Base-by-base conservation (phyloP, 2,888 invertebrate genomes). In the Drosophila merina region DNA sequence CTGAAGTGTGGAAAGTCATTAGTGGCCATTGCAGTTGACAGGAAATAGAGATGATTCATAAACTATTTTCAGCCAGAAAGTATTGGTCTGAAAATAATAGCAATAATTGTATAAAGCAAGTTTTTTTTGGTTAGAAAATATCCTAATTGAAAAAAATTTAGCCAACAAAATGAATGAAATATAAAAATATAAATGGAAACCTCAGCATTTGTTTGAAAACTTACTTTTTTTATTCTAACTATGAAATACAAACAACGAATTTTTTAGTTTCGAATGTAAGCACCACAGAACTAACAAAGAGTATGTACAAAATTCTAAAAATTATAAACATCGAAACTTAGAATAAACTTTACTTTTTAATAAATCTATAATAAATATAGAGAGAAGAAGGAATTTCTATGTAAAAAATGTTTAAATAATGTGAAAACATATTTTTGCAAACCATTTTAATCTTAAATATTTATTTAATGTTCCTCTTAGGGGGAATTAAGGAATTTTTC, bases 11-110 rank as follows among this genome's bases (percentile, higher is more conserved):
- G 30, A 51, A 38, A 63, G 51, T 63, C 51, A 63, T 62, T 59
- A 62, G 62, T 20, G 49, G 12, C 31, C 44, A 58, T 42, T 62
- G 62, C 59, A 50, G 44, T 36, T 63, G 60, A 57, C 60, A 49
- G 31, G 14, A 45, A 7, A 28, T 20, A 58, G 60, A 62, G 60
- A 63, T 60, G 62, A 30, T 50, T 8, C 2, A 9, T 20, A 42
- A 42, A 42, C 40, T 42, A 42, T 42, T 42, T 42, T 9, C 3
- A 42, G 40, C 48, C 14, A 31, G n/a, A 48, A 48, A 12, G 12
- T 14, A 7, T 14, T 14, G 14, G 40, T 7, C 14, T 8, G 3
- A 36, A 36, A 36, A n/a, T n/a, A n/a, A 36, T 4, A n/a, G n/a
- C n/a, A n/a, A n/a, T n/a, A n/a, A 4, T n/a, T 36, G 0, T 36